A percentile compares a stretch with the other conserved stretches of the same genome.
These are phyloP conservation scores for Toxotes lorentzi DNA, from an alignment of 2,797 vertebrate species.

Conservation along the genomic window DNA sequence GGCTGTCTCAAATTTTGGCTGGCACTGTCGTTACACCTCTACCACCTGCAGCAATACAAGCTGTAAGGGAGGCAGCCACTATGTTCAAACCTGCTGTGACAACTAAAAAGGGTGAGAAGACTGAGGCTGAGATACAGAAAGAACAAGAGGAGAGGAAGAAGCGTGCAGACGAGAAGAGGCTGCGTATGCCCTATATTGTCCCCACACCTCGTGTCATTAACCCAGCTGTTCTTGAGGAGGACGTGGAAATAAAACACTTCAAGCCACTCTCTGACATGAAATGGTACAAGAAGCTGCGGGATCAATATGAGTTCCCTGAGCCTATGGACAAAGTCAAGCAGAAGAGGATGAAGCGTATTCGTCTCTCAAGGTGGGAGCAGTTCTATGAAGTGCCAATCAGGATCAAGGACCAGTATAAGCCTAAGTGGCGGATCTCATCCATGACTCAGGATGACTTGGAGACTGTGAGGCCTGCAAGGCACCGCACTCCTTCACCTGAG, in stretches of 20 bases:
- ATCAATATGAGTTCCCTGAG: constrained; percentile 98
- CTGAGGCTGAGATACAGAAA: constrained; percentile 90
- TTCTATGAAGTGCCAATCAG: constrained; percentile 97
- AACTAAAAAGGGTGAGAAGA: constrained; percentile 92
- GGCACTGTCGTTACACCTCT: constrained; percentile 90
- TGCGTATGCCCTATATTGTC: constrained; percentile 96
- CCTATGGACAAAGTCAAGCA: constrained; percentile 93
- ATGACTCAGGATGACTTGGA: constrained; percentile 96
- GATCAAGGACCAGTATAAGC: constrained; percentile 96
- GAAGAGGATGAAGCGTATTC: constrained; percentile 96
- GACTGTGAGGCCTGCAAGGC: constrained; percentile 95
- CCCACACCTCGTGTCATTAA: constrained; percentile 89
- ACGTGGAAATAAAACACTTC: constrained; percentile 95
- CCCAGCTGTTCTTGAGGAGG: constrained; percentile 89
- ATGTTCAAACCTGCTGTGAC: constrained; percentile 95
- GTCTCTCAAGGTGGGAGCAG: constrained; percentile 98
- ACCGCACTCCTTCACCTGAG: constrained; percentile 91
- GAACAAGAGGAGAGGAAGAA: constrained; percentile 91
- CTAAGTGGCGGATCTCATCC: constrained; percentile 92
- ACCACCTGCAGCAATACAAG: constrained; percentile 92
- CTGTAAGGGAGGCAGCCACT: constrained; percentile 93
- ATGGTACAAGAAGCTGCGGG: constrained; percentile 97
- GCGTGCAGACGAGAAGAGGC: constrained; percentile 90
- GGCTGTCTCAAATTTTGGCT: constrained; percentile 94
- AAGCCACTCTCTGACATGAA: constrained; percentile 99